A percentile compares a stretch with the other conserved stretches of the same genome.
Conservation (phyloP, 2,113 vertebrate genomes). For the Motacilla alba region DNA sequence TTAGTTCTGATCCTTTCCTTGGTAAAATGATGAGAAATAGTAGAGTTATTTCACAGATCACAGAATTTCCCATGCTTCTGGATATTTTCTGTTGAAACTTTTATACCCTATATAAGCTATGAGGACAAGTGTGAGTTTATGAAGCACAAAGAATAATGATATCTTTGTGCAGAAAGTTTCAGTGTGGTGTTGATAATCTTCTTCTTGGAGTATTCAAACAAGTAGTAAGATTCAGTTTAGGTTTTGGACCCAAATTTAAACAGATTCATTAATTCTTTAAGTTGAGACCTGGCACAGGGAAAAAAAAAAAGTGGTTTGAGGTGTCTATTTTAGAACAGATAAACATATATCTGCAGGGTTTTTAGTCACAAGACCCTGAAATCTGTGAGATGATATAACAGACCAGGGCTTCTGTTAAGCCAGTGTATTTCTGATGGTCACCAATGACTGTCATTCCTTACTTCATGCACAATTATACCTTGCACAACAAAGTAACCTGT, state of each 20-base stretch:
- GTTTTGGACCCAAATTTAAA: not conserved
- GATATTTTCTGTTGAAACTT: not conserved
- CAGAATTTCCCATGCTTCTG: not conserved
- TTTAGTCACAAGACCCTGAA: not conserved
- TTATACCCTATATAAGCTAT: not conserved
- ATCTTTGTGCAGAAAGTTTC: not conserved
- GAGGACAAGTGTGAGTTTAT: not conserved
- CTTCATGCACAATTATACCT: not conserved
- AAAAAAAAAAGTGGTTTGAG: not conserved
- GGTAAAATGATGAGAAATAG: not conserved
- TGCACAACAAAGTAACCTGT: not conserved
- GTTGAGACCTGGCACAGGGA: not conserved
- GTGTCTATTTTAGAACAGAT: not conserved
- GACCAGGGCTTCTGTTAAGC: not conserved
- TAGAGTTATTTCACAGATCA: not conserved
- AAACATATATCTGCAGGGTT: no score
- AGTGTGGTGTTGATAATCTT: not conserved
- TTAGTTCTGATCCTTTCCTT: not conserved
- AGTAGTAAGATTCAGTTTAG: not conserved
- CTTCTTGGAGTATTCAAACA: not conserved
- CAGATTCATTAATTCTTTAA: not conserved
- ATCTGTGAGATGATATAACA: not conserved
- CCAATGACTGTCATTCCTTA: not conserved
- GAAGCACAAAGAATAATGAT: not conserved
- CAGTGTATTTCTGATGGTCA: accelerated